Conservation (phyloP, 2,888 invertebrate species). For the Cheilosia impressa region DNA sequence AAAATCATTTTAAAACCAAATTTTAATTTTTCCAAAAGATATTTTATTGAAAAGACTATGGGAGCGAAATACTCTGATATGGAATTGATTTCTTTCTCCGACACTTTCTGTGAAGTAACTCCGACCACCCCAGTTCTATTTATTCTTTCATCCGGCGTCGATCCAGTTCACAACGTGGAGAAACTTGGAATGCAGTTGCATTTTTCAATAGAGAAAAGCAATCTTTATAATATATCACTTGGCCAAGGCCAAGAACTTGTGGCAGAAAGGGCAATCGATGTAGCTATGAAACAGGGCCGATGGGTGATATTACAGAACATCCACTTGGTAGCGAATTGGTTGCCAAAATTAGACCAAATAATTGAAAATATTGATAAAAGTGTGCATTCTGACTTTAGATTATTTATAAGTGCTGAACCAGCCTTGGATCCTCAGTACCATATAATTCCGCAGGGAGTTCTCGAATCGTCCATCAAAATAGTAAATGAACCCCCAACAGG, state of each 20-base stretch:
- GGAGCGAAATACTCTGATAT: constrained; percentile 92
- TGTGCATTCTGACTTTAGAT: constrained; percentile 86
- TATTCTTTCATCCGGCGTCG: constrained; percentile 97
- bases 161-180: constrained; percentile 92
- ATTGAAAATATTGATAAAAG: constrained; percentile 92
- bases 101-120: constrained; percentile 93
- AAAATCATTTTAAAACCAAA: neutral
- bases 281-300: constrained; percentile 88
- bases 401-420: constrained; percentile 96
- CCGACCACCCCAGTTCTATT: constrained; percentile 95
- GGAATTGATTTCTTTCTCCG: constrained; percentile 90
- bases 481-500: constrained; percentile 98
- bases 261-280: constrained; percentile 93
- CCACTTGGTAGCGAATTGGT: constrained; percentile 96
- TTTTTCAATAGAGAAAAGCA: constrained; percentile 90
- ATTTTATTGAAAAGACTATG: constrained; percentile 94
- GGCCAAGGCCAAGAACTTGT: constrained; percentile 97
- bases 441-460: constrained; percentile 92
- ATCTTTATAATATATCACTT: constrained; percentile 95
- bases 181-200: constrained; percentile 91
- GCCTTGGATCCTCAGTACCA: constrained; percentile 88
- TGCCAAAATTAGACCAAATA: constrained; percentile 93
- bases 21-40: constrained; percentile 70
- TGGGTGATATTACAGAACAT: constrained; percentile 98
- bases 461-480: constrained; percentile 97